These are phyloP conservation scores for Meloidogyne hapla DNA, from an alignment of 1,140 invertebrate genomes.

Conservation along the genomic window DNA sequence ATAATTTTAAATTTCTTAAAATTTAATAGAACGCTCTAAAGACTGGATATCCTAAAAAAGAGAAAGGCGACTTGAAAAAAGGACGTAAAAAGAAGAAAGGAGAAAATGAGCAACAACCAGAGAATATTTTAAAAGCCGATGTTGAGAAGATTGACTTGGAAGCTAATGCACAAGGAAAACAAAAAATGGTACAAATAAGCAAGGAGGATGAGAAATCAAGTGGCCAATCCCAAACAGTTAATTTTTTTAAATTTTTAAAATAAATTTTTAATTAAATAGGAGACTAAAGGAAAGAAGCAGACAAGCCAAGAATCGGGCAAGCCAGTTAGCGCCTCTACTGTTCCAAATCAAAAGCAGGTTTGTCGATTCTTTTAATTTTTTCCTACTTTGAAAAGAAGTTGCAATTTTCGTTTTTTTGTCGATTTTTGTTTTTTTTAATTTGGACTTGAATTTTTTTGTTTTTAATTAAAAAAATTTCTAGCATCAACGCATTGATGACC, in stretches of 20 bases:
- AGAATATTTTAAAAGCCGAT: background rate
- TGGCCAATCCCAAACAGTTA: background rate
- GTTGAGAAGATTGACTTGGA: background rate
- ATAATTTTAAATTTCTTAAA: too few relatives aligned
- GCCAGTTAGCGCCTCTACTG: background rate
- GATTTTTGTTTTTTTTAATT: too few relatives aligned
- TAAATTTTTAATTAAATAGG: background rate
- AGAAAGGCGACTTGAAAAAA: conserved; percentile 6
- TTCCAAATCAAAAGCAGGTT: background rate
- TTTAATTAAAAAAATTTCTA: background rate
- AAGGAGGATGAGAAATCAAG: background rate
- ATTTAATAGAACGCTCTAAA: conserved; percentile 21
- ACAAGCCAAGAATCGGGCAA: background rate
- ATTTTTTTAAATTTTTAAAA: background rate
- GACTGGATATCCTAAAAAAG: conserved; percentile 9
- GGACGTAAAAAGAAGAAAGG: background rate
- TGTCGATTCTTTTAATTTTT: background rate
- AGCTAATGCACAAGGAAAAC: background rate
- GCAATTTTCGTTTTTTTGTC: too few relatives aligned
- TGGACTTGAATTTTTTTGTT: background rate
- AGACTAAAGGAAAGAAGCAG: background rate
- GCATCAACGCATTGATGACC: conserved; percentile 12
- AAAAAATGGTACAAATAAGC: background rate
- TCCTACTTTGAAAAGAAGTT: too few relatives aligned
- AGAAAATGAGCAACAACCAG: conserved; percentile 1